Percentiles rank a stretch among this genome's conserved stretches.
Evolutionary conservation across 1,140 invertebrate genomes (phyloP).

Genomic region (Psix sp.): DNA sequence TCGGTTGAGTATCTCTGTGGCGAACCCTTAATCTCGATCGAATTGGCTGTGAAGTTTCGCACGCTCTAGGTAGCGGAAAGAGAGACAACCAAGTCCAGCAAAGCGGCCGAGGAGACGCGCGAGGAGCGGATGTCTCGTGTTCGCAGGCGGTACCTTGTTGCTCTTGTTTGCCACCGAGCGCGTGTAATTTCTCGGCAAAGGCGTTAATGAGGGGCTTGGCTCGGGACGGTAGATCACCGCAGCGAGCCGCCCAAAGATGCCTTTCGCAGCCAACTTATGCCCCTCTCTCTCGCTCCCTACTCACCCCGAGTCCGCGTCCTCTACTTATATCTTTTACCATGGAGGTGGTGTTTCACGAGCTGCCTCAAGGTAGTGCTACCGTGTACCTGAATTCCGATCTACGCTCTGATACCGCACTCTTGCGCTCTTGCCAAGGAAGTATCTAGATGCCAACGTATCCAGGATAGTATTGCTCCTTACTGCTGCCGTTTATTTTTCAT

Average conservation of each 20-base stretch:
- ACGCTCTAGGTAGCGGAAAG: slow-evolving; percentile 58
- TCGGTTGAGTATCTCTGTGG: slow-evolving; percentile 39
- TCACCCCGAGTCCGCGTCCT: slow-evolving; percentile 46
- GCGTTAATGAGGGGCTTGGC: slow-evolving; percentile 76
- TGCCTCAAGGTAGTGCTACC: slow-evolving; percentile 74
- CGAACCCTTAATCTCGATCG: slow-evolving; percentile 61
- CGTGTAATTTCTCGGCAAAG: slow-evolving; percentile 77
- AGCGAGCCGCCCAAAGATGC: slow-evolving; percentile 64
- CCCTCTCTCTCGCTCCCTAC: slow-evolving; percentile 38
- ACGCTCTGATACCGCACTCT: slow-evolving; percentile 69
- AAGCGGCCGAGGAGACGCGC: slow-evolving; percentile 22
- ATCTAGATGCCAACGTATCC: slow-evolving; percentile 72
- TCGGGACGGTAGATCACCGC: slow-evolving; percentile 75
- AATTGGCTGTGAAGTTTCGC: slow-evolving; percentile 61
- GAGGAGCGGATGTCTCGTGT: slow-evolving; percentile 61
- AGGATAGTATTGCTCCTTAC: slow-evolving; percentile 67
- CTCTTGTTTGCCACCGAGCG: slow-evolving; percentile 76
- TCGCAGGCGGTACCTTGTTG: slow-evolving; percentile 74
- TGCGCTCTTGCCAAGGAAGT: slow-evolving; percentile 66
- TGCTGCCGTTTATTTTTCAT: slow-evolving; percentile 46
- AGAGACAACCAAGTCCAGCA: slow-evolving; percentile 34
- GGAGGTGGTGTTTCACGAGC: slow-evolving; percentile 71
- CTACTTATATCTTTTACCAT: slow-evolving; percentile 54
- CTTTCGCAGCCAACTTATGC: slow-evolving; percentile 62
- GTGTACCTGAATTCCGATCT: slow-evolving; percentile 77